Conservation (phyloP, 2,113 vertebrate species). For the Pogona vitticeps region DNA sequence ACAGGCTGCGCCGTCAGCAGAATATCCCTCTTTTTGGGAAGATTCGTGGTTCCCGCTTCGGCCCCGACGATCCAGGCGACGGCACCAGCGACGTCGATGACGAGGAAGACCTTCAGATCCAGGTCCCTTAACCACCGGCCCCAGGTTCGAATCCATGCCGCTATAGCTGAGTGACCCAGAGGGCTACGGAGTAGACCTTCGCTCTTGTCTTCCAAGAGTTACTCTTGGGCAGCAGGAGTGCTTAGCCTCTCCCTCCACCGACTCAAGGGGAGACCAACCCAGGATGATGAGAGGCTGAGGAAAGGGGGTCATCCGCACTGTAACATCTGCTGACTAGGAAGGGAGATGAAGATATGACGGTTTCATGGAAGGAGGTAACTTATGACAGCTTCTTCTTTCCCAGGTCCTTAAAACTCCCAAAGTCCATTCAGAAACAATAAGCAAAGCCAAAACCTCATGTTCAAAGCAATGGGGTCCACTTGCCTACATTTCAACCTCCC, state of each 20-base stretch:
- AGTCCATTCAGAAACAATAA: not conserved
- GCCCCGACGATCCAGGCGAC: conserved; percentile 80
- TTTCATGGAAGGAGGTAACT: not conserved
- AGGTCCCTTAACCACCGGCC: conserved; percentile 81
- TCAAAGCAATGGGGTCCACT: not conserved
- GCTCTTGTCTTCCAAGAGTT: not conserved
- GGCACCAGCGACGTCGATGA: conserved; percentile 87
- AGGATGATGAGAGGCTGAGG: not conserved
- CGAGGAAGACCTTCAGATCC: conserved; percentile 92
- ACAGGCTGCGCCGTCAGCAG: conserved; percentile 91
- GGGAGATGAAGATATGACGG: not conserved
- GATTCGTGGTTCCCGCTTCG: conserved; percentile 86
- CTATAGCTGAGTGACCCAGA: not conserved
- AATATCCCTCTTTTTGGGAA: conserved; percentile 88
- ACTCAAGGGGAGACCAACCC: not conserved
- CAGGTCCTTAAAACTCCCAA: too few species aligned
- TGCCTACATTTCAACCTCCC: not conserved
- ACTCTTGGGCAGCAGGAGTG: not conserved
- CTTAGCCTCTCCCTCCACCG: not conserved
- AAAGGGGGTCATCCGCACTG: not conserved
- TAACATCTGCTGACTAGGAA: not conserved
- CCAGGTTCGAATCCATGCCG: not conserved
- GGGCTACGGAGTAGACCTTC: not conserved
- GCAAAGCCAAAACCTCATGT: not conserved
- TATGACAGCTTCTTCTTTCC: not conserved